Evolutionary conservation across 2,888 invertebrate genomes (phyloP).

Genomic region (Cryptus armator): DNA sequence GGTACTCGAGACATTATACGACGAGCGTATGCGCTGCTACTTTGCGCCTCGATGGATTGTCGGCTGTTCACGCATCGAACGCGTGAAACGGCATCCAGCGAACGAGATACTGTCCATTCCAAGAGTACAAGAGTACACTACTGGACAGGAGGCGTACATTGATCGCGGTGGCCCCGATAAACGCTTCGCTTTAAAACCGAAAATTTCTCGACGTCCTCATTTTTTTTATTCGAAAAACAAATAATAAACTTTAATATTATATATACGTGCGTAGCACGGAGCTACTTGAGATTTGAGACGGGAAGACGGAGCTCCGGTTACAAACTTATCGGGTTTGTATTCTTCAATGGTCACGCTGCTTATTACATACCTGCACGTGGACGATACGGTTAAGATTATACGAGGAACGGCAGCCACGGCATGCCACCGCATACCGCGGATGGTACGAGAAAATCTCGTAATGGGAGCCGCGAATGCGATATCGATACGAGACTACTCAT

Average conservation of each 20-base stretch:
- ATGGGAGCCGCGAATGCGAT: no score
- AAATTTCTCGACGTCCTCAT: no score
- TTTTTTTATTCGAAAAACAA: no score
- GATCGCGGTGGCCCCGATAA: not conserved
- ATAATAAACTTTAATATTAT: no score
- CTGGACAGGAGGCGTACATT: not conserved
- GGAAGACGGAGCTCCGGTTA: not conserved
- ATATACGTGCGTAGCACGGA: no score
- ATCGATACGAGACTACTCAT: no score
- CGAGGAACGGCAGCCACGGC: no score
- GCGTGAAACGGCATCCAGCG: conserved; percentile 48
- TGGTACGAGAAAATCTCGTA: no score
- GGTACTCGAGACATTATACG: conserved; percentile 15
- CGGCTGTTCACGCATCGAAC: conserved; percentile 47
- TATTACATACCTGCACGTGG: no score
- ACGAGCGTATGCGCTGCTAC: conserved; percentile 29
- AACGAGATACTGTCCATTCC: not conserved
- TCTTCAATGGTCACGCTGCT: not conserved
- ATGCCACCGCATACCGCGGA: no score
- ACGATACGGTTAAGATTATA: no score
- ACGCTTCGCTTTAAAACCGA: not conserved
- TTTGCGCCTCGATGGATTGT: conserved; percentile 32
- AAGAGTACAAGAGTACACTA: not conserved
- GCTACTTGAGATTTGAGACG: no score
- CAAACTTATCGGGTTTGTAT: not conserved